Evolutionary conservation across 2,888 invertebrate genomes (phyloP).

Genomic region (Hesperia comma): DNA sequence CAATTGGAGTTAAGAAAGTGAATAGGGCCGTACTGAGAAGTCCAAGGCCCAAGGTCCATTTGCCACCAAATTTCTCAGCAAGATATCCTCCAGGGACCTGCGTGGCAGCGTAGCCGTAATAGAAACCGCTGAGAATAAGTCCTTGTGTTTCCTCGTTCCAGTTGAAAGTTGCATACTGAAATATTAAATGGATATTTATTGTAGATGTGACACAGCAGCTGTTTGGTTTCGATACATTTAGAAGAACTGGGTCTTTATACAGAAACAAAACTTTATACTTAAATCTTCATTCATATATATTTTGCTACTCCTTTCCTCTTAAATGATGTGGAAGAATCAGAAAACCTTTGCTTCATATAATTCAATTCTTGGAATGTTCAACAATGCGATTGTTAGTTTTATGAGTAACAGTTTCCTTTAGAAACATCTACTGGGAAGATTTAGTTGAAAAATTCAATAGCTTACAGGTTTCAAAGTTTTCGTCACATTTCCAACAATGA

Average conservation of each 20-base stretch:
- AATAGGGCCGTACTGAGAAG: constrained; percentile 92
- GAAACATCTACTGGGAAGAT: too few species aligned
- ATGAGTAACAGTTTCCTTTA: too few species aligned
- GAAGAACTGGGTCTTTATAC: too few species aligned
- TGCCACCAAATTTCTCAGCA: constrained; percentile 93
- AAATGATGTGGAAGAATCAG: too few species aligned
- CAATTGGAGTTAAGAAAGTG: constrained; percentile 90
- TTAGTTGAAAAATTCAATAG: constrained; percentile 30
- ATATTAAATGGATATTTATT: constrained; percentile 37
- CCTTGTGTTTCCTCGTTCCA: constrained; percentile 90
- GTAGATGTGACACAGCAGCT: too few species aligned
- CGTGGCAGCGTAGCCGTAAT: constrained; percentile 92
- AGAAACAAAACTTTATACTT: too few species aligned
- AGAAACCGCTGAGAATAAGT: constrained; percentile 91
- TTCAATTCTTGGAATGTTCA: too few species aligned
- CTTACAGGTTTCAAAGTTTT: constrained; percentile 60
- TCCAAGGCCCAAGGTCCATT: constrained; percentile 92
- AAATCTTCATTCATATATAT: too few species aligned
- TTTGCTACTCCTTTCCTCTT: too few species aligned
- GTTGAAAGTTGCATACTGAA: constrained; percentile 78
- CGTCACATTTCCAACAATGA: constrained; percentile 48
- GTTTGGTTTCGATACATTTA: too few species aligned
- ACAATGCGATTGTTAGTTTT: too few species aligned
- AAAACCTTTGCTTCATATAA: too few species aligned
- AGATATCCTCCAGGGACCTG: constrained; percentile 93